These are phyloP conservation scores for Pseudomugil gertrudae DNA, from an alignment of 2,797 vertebrate genomes.

Conservation along the genomic window DNA sequence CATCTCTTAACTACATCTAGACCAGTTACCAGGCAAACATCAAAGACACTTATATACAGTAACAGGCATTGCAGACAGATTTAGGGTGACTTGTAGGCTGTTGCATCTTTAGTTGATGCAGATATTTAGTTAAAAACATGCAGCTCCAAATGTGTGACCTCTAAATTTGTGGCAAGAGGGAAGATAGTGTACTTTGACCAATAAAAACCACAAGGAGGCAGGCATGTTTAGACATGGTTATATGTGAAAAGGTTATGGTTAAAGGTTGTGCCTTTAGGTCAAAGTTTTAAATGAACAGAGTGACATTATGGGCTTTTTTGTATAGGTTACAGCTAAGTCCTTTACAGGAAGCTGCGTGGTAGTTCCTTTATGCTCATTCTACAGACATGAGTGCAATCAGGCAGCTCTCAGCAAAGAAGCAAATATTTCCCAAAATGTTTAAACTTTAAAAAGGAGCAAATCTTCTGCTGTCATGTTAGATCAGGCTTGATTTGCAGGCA, in stretches of 20 bases:
- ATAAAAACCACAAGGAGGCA: not conserved
- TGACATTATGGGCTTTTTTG: not conserved
- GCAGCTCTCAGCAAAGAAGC: not conserved
- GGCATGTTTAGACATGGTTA: not conserved
- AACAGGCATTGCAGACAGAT: not conserved
- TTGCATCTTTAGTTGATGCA: not conserved
- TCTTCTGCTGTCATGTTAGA: slow-evolving; percentile 12
- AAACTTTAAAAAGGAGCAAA: slow-evolving; percentile 8
- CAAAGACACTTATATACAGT: not conserved
- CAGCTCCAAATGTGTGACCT: not conserved
- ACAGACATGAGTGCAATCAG: not conserved
- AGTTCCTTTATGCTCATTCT: not conserved
- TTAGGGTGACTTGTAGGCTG: not conserved
- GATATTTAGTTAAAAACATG: not conserved
- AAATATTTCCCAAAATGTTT: slow-evolving; percentile 9
- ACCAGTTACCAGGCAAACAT: not conserved
- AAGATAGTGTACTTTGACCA: not conserved
- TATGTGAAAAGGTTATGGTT: not conserved
- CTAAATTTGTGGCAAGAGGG: not conserved
- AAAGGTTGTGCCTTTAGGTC: not conserved
- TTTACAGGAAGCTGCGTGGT: not conserved
- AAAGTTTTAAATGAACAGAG: not conserved
- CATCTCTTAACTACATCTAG: not conserved
- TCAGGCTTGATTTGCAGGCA: slow-evolving; percentile 6
- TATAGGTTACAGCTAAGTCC: not conserved